phyloP scores from a whole-genome alignment of 2,113 vertebrate genomes.

The Scomber colias region DNA sequence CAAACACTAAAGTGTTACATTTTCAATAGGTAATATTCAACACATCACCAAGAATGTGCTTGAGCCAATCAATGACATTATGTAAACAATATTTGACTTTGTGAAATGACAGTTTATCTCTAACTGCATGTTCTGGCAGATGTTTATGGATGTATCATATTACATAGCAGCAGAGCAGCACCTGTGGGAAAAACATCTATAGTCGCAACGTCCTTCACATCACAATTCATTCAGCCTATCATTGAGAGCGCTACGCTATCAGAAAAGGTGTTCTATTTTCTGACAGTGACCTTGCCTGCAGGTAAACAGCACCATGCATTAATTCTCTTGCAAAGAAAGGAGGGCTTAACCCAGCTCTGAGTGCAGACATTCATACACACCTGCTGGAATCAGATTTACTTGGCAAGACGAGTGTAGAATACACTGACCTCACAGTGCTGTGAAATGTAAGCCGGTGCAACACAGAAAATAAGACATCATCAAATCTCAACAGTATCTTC shows the following conservation, averaged over 20 bases:
- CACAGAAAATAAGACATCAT: not conserved
- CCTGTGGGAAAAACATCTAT: slow-evolving; percentile 15
- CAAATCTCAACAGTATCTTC: not conserved
- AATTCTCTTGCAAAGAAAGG: slow-evolving; percentile 13
- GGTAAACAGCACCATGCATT: slow-evolving; percentile 31
- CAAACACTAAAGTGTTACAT: too few relatives aligned
- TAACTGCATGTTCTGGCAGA: not conserved
- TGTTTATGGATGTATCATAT: not conserved
- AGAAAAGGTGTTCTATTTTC: slow-evolving; percentile 41
- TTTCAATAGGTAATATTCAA: too few relatives aligned
- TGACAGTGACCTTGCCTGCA: slow-evolving; percentile 52
- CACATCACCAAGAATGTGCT: too few relatives aligned
- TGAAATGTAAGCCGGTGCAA: not conserved
- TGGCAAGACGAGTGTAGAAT: slow-evolving; percentile 1
- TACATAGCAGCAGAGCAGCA: not conserved
- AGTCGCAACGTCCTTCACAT: slow-evolving; percentile 32
- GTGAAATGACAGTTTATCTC: slow-evolving; percentile 2
- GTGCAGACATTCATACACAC: not conserved
- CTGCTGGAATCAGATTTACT: slow-evolving; percentile 27
- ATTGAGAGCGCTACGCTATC: not conserved
- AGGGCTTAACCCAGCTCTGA: slow-evolving; percentile 25
- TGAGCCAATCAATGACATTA: not conserved
- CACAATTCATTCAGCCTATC: slow-evolving; percentile 4
- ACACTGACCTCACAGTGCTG: not conserved
- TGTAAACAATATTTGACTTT: not conserved